phyloP scores from a whole-genome alignment of 1,140 invertebrate genomes.

The Fragariocoptes setiger region DNA sequence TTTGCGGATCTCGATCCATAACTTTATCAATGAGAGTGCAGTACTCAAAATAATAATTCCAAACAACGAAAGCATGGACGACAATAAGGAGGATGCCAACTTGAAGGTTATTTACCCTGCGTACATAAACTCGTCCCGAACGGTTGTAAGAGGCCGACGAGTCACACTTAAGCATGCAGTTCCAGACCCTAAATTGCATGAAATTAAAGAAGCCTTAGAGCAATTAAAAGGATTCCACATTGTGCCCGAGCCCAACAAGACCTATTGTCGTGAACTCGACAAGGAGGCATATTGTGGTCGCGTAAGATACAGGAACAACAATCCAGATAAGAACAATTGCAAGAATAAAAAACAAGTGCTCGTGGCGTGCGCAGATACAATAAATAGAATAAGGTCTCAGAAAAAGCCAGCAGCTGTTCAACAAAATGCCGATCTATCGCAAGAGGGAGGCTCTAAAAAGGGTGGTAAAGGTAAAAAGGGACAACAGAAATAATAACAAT shows the following conservation, averaged over 20 bases:
- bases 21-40: too few relatives aligned
- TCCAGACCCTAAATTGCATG: slow-evolving; percentile 67
- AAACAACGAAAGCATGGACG: too few relatives aligned
- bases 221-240: slow-evolving; percentile 39
- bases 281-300: slow-evolving; percentile 55
- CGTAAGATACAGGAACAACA: slow-evolving; percentile 19
- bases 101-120: slow-evolving; percentile 53
- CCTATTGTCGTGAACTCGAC: slow-evolving; percentile 61
- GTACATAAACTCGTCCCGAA: slow-evolving; percentile 78
- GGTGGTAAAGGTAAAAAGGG: too few relatives aligned
- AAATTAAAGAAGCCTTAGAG: slow-evolving; percentile 64
- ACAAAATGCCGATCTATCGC: too few relatives aligned
- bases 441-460: too few relatives aligned
- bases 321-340: slow-evolving; percentile 1
- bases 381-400: too few relatives aligned
- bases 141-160: slow-evolving; percentile 46
- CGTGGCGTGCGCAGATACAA: neutral
- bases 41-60: too few relatives aligned
- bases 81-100: neutral
- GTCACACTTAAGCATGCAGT: slow-evolving; percentile 54
- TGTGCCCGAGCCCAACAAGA: slow-evolving; percentile 59
- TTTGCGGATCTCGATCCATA: too few relatives aligned
- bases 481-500: too few relatives aligned
- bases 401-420: too few relatives aligned
- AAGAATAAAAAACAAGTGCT: slow-evolving; percentile 21